Percentiles rank a stretch among this genome's conserved stretches.
Conservation (phyloP, 2,888 invertebrate genomes). For the Drosophila crucigera region DNA sequence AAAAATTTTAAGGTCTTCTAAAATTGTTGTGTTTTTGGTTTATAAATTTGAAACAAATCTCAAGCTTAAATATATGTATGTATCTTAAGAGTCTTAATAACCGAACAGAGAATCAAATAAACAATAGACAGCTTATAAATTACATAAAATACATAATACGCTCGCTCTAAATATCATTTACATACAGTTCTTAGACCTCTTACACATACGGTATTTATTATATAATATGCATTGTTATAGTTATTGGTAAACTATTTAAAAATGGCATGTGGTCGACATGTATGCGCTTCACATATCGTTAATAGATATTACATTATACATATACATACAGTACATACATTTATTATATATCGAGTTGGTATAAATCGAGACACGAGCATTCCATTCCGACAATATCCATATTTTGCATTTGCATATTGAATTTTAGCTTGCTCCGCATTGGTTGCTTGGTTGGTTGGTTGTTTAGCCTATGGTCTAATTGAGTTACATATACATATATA, state of each 20-base stretch:
- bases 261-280: constrained; percentile 76
- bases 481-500: constrained; percentile 78
- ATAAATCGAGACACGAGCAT: constrained; percentile 65
- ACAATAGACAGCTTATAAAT: constrained; percentile 66
- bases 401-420: constrained; percentile 48
- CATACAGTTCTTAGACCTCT: constrained; percentile 68
- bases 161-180: constrained; percentile 63
- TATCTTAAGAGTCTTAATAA: constrained; percentile 45
- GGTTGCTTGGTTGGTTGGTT: constrained; percentile 55
- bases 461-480: constrained; percentile 69
- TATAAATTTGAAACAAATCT: constrained; percentile 61
- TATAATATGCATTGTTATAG: constrained; percentile 52
- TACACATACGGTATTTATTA: constrained; percentile 42
- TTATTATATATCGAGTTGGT: constrained; percentile 61
- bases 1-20: constrained; percentile 3
- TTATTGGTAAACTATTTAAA: constrained; percentile 71
- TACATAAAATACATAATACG: constrained; percentile 74
- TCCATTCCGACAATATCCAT: constrained; percentile 41
- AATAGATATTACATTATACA: constrained; percentile 64
- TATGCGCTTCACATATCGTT: constrained; percentile 70
- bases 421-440: constrained; percentile 54
- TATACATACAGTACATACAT: constrained; percentile 64
- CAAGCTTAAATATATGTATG: constrained; percentile 42
- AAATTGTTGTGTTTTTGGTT: constrained; percentile 30
- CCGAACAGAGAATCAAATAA: constrained; percentile 53